Evolutionary conservation across 2,888 invertebrate species (phyloP).

Genomic region (Dicycla oo): DNA sequence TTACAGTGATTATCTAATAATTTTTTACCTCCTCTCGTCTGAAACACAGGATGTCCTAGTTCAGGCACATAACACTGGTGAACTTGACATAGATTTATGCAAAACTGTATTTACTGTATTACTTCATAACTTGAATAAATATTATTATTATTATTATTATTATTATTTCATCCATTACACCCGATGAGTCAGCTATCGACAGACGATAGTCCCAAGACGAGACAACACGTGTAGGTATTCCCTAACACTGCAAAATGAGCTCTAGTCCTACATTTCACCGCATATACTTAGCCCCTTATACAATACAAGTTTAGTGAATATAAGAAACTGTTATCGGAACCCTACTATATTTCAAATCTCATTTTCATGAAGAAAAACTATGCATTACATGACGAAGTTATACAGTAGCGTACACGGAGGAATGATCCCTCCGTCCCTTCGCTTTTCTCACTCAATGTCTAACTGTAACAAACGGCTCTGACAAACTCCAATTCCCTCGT

Average conservation of each 20-base stretch:
- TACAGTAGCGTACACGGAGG: background rate
- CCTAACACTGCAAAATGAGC: constrained; percentile 14
- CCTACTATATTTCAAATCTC: constrained; percentile 9
- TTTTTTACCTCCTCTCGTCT: no score
- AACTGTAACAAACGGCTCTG: constrained; percentile 40
- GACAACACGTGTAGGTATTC: background rate
- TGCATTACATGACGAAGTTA: constrained; percentile 27
- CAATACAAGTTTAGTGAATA: constrained; percentile 20
- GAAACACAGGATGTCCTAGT: no score
- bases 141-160: no score
- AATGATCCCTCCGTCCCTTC: constrained; percentile 25
- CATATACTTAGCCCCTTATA: background rate
- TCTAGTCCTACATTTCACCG: background rate
- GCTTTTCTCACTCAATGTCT: constrained; percentile 47
- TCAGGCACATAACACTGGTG: no score
- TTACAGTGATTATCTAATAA: no score
- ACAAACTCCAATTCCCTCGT: constrained; percentile 25
- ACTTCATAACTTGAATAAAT: no score
- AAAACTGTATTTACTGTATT: no score
- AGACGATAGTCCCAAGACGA: background rate
- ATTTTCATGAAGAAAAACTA: constrained; percentile 28
- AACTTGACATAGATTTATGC: no score
- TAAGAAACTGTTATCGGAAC: constrained; percentile 9
- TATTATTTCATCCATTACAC: constrained; percentile 21
- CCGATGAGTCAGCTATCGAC: constrained; percentile 5